Base-by-base conservation (phyloP, 2,888 invertebrate genomes). In the Aethes cnicana region DNA sequence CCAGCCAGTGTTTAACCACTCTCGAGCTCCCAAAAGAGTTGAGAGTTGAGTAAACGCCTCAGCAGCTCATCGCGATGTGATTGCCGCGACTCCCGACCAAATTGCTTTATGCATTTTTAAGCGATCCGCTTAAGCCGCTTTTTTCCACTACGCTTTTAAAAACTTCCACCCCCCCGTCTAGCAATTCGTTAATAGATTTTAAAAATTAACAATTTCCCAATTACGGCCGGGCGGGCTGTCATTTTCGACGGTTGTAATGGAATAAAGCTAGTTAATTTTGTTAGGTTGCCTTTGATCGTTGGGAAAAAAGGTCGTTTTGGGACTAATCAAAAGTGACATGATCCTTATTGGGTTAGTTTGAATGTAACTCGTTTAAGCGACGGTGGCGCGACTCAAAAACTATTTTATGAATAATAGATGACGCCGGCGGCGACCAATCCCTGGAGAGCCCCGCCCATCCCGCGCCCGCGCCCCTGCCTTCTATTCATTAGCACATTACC, bases 361-460 rank as follows among this genome's bases (percentile, higher is more conserved):
- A 63, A 67, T 69, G 73, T 88, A 88, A 87, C 79, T 70, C 73
- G 79, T 87, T 88, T 87, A 74, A 72, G 73, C 80, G 81, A 79
- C 78, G 80, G 74, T 80, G 78, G 85, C 77, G 85, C 83, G 84
- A 85, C 85, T 89, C 86, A 88, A 89, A 89, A 89, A 89, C 89
- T 89, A 89, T 89, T 88, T 87, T 87, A 87, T 89, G 89, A 88
- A 89, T 89, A 88, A 88, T 89, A 89, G 86, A 89, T 88, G 82
- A 81, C 77, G 78, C 79, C 73, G 75, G 70, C 69, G 75, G 80
- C 83, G 85, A 74, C 88, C 88, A 88, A 87, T 88, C 89, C 89
- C 88, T 47, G 64, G 88, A 86, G 87, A 82, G 81, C 78, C 70
- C 77, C 81, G 83, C 83, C 83, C 80, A 77, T 74, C 59, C 64